Evolutionary conservation across 2,888 invertebrate species (phyloP).

Genomic region (Andrena haemorrhoa): DNA sequence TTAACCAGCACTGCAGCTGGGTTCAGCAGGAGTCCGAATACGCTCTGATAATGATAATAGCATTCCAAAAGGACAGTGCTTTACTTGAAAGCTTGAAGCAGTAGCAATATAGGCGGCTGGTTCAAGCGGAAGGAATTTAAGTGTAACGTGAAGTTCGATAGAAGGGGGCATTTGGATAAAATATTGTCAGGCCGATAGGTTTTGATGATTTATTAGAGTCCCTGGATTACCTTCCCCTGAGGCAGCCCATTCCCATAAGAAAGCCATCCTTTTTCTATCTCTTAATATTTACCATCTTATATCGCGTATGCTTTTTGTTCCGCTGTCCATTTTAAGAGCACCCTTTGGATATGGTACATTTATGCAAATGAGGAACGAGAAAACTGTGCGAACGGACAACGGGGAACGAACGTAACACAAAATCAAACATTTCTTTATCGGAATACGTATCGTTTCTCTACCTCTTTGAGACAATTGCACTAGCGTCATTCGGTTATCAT

Average conservation of each 20-base stretch:
- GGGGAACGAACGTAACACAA: slow-evolving; percentile 45
- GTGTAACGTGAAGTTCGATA: not conserved
- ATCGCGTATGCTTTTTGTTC: slow-evolving; percentile 64
- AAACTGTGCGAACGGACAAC: slow-evolving; percentile 64
- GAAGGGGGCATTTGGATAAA: slow-evolving; percentile 21
- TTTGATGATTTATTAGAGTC: slow-evolving; percentile 73
- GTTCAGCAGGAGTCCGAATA: too few species aligned
- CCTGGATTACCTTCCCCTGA: slow-evolving; percentile 70
- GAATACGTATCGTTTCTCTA: slow-evolving; percentile 51
- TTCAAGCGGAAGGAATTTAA: not conserved
- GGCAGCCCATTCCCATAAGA: slow-evolving; percentile 70
- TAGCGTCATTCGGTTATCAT: slow-evolving; percentile 27
- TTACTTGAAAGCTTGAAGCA: too few species aligned
- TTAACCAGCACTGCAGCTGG: too few species aligned
- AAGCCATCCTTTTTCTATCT: slow-evolving; percentile 63
- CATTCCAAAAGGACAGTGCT: too few species aligned
- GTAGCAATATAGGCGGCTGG: too few species aligned
- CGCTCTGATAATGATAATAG: too few species aligned
- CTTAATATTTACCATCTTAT: slow-evolving; percentile 59
- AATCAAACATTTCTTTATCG: slow-evolving; percentile 48
- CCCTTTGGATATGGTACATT: slow-evolving; percentile 76
- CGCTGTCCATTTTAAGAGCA: slow-evolving; percentile 73
- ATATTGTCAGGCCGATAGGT: slow-evolving; percentile 55
- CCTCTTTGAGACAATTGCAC: slow-evolving; percentile 40
- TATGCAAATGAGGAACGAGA: slow-evolving; percentile 68